These are phyloP conservation scores for Aradus depressus DNA, from an alignment of 2,888 invertebrate species.

Conservation along the genomic window DNA sequence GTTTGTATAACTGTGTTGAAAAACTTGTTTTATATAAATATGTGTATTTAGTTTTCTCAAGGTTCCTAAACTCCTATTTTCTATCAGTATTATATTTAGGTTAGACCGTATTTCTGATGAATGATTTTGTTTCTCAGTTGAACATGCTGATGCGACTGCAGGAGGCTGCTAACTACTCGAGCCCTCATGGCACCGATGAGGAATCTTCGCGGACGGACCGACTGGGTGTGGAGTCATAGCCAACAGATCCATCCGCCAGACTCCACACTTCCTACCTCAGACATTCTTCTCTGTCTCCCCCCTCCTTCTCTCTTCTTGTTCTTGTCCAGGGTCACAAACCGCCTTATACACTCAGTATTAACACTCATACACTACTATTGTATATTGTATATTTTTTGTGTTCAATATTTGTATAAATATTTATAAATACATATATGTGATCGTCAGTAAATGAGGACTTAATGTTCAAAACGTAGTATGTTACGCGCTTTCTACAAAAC, in stretches of 20 bases:
- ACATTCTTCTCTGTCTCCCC: background rate
- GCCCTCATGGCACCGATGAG: constrained; percentile 81
- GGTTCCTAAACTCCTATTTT: constrained; percentile 1
- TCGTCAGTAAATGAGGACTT: too few species aligned
- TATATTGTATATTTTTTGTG: too few species aligned
- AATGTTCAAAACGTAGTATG: too few species aligned
- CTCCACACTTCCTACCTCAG: background rate
- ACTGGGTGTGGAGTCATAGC: constrained; percentile 13
- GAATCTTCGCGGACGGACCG: constrained; percentile 46
- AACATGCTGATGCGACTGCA: constrained; percentile 94
- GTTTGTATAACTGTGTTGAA: too few species aligned
- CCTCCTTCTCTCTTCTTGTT: background rate
- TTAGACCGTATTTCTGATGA: too few species aligned
- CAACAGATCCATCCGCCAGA: background rate
- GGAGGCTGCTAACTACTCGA: constrained; percentile 88
- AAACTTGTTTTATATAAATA: background rate
- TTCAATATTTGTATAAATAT: too few species aligned
- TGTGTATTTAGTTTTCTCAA: background rate
- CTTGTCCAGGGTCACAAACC: background rate
- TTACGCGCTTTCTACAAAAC: too few species aligned
- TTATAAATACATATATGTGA: too few species aligned
- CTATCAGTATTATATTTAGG: background rate
- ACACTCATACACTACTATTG: background rate
- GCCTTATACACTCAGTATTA: background rate
- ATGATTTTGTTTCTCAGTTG: constrained; percentile 47